phyloP scores from a whole-genome alignment of 2,888 invertebrate genomes.

The Megaustenia siamemsis region DNA sequence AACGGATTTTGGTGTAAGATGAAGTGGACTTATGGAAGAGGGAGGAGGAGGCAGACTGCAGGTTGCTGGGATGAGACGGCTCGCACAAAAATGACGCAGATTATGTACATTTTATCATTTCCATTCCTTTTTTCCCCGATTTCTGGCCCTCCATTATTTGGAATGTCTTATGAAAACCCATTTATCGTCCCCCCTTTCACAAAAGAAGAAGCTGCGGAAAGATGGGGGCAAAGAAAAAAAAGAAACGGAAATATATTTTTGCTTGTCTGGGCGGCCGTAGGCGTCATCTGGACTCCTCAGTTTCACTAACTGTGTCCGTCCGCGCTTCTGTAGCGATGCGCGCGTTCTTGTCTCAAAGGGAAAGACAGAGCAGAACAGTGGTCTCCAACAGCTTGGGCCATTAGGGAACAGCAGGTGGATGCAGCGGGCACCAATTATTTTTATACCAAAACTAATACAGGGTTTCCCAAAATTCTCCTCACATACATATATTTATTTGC shows the following conservation, averaged over 20 bases:
- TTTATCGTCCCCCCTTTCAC: slow-evolving; percentile 12
- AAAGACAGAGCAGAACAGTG: too few relatives aligned
- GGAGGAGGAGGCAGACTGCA: neutral
- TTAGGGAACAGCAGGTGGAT: too few relatives aligned
- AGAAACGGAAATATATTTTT: slow-evolving; percentile 22
- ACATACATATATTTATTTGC: too few relatives aligned
- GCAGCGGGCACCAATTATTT: too few relatives aligned
- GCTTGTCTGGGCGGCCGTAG: slow-evolving; percentile 37
- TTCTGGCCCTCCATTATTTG: slow-evolving; percentile 23
- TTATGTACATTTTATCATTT: slow-evolving; percentile 38
- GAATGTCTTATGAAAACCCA: slow-evolving; percentile 31
- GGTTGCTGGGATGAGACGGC: neutral
- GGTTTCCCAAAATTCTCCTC: too few relatives aligned
- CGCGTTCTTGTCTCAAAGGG: neutral
- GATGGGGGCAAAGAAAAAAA: neutral
- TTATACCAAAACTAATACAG: too few relatives aligned
- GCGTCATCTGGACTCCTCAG: slow-evolving; percentile 5
- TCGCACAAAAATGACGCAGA: slow-evolving; percentile 5
- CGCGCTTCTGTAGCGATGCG: slow-evolving; percentile 23
- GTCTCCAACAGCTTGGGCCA: too few relatives aligned
- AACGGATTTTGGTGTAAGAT: slow-evolving; percentile 17
- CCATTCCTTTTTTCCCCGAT: neutral
- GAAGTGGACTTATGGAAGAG: neutral
- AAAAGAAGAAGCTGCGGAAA: neutral
- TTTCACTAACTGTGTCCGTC: slow-evolving; percentile 24